A percentile compares a stretch with the other conserved stretches of the same genome.
Evolutionary conservation across 2,888 invertebrate species (phyloP).

Genomic region (Brachynemurus nebulosus): DNA sequence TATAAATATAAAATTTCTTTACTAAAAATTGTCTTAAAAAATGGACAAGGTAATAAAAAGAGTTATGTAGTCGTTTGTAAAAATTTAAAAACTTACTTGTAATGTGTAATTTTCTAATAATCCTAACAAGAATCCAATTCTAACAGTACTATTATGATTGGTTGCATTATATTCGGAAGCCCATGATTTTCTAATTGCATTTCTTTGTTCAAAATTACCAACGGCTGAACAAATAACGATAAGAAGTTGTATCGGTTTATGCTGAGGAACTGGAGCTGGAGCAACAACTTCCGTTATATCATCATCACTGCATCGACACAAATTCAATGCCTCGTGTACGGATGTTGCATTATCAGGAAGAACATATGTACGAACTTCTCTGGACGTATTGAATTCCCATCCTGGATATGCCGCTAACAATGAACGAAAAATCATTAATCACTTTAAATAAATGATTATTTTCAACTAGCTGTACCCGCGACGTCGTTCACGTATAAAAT

Average conservation of each 20-base stretch:
- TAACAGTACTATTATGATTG: conserved; percentile 24
- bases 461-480: too few species aligned
- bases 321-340: conserved; percentile 42
- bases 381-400: conserved; percentile 60
- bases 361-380: conserved; percentile 58
- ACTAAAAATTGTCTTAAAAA: too few species aligned
- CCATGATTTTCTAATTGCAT: conserved; percentile 60
- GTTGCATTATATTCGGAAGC: conserved; percentile 31
- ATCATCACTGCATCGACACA: conserved; percentile 32
- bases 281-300: conserved; percentile 15
- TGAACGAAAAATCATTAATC: neutral
- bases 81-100: conserved; percentile 33
- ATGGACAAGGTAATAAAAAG: too few species aligned
- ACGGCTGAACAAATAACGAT: conserved; percentile 66
- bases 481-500: too few species aligned
- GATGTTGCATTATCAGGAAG: conserved; percentile 54
- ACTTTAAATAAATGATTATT: neutral
- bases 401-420: conserved; percentile 40
- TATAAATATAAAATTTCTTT: too few species aligned
- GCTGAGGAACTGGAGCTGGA: conserved; percentile 23
- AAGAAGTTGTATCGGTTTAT: conserved; percentile 40
- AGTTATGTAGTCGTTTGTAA: too few species aligned
- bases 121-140: conserved; percentile 46
- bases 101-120: conserved; percentile 37
- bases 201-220: conserved; percentile 47